Conservation (phyloP, 2,113 vertebrate genomes). For the Ahaetulla prasina region DNA sequence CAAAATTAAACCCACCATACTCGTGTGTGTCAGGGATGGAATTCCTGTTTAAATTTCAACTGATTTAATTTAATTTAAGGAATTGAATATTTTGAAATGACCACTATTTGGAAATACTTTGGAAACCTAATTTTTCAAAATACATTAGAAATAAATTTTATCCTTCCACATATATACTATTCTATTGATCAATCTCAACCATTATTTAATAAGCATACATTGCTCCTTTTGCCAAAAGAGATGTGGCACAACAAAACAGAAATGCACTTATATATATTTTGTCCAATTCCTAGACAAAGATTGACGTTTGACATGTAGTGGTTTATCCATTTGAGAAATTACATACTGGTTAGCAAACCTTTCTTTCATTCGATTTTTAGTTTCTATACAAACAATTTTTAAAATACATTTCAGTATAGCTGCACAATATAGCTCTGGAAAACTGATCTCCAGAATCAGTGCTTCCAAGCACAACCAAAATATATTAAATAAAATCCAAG, state of each 20-base stretch:
- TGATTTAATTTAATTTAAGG: conserved; percentile 8
- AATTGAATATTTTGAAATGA: conserved; percentile 5
- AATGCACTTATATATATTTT: conserved; percentile 41
- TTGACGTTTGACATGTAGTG: conserved; percentile 49
- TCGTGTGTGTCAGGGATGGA: neutral
- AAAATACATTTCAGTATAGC: conserved; percentile 72
- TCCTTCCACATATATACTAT: conserved; percentile 29
- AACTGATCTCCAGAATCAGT: conserved; percentile 66
- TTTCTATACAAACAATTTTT: conserved; percentile 71
- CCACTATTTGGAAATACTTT: neutral
- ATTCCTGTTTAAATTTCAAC: neutral
- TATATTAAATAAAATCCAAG: conserved; percentile 66
- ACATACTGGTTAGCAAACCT: conserved; percentile 60
- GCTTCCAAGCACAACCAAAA: conserved; percentile 68
- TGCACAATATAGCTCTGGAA: conserved; percentile 69
- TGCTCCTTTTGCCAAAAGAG: conserved; percentile 47
- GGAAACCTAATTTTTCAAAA: conserved; percentile 7
- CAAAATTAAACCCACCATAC: fast-evolving
- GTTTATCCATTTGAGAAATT: conserved; percentile 51
- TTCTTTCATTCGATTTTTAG: conserved; percentile 48
- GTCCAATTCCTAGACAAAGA: conserved; percentile 31
- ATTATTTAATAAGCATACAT: conserved; percentile 37
- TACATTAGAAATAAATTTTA: fast-evolving
- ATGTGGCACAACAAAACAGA: conserved; percentile 43
- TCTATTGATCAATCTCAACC: conserved; percentile 48